These are phyloP conservation scores for Hipposideros larvatus DNA, from an alignment of 2,797 vertebrate genomes.

Conservation along the genomic window DNA sequence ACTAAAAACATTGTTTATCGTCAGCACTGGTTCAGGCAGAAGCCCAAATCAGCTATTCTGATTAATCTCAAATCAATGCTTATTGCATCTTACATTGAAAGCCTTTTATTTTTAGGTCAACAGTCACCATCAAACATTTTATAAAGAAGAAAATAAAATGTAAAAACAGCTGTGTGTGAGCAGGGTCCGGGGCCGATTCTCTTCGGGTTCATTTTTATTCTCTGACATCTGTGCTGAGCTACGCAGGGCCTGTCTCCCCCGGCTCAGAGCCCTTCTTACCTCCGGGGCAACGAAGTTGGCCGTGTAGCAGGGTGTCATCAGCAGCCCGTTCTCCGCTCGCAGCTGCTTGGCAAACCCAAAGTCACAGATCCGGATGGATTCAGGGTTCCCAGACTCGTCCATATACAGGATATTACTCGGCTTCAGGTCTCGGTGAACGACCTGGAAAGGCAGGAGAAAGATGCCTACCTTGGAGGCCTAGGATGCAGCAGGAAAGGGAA, in stretches of 20 bases:
- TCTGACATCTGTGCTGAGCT: fast-evolving
- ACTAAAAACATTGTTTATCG: no score
- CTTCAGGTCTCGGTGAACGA: constrained; percentile 98
- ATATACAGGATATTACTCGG: constrained; percentile 96
- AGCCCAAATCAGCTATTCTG: no score
- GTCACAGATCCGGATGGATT: constrained; percentile 96
- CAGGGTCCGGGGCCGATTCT: fast-evolving
- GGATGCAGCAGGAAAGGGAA: fast-evolving
- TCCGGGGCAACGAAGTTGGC: constrained; percentile 98
- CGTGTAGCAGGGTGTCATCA: constrained; percentile 99
- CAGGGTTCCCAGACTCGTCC: constrained; percentile 95
- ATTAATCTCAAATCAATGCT: no score
- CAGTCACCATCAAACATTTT: background rate
- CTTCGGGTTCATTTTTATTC: fast-evolving
- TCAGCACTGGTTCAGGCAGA: no score
- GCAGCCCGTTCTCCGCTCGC: constrained; percentile 95
- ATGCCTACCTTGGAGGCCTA: fast-evolving
- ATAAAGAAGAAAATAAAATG: background rate
- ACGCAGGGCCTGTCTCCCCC: fast-evolving
- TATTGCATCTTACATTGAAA: no score
- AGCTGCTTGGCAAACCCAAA: constrained; percentile 98
- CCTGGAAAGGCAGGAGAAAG: constrained; percentile 87
- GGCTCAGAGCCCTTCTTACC: constrained; percentile 86
- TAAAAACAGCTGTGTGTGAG: fast-evolving
- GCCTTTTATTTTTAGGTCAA: no score